Conservation (phyloP, 2,888 invertebrate genomes). For the Cantharis rufa region DNA sequence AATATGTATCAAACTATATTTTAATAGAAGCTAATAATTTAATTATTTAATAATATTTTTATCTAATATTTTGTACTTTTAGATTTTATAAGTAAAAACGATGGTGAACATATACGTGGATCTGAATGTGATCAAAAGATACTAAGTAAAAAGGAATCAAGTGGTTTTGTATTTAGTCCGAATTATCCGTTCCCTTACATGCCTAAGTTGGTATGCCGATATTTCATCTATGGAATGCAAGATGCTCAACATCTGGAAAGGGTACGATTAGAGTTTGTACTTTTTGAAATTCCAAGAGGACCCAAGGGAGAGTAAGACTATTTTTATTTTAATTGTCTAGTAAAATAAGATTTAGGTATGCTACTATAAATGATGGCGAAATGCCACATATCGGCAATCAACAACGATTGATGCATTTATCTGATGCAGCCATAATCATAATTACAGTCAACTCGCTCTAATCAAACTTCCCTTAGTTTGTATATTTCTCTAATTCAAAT, state of each 20-base stretch:
- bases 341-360: background rate
- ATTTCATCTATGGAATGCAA: conserved; percentile 98
- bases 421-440: no score
- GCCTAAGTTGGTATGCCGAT: conserved; percentile 94
- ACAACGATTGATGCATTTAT: no score
- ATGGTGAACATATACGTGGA: conserved; percentile 93
- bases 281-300: conserved; percentile 89
- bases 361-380: background rate
- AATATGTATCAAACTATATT: no score
- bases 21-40: no score
- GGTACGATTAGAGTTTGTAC: conserved; percentile 84
- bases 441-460: no score
- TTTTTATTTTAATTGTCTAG: background rate
- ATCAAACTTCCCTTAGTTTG: no score
- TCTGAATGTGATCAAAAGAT: conserved; percentile 99
- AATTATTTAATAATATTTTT: no score
- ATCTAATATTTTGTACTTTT: conserved; percentile 44
- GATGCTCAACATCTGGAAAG: conserved; percentile 95
- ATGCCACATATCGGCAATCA: no score
- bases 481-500: no score
- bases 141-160: conserved; percentile 89
- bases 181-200: conserved; percentile 96
- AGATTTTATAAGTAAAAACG: conserved; percentile 92
- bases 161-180: conserved; percentile 92
- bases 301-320: conserved; percentile 79